phyloP scores from a whole-genome alignment of 2,113 vertebrate genomes.

The Tinamus guttatus region DNA sequence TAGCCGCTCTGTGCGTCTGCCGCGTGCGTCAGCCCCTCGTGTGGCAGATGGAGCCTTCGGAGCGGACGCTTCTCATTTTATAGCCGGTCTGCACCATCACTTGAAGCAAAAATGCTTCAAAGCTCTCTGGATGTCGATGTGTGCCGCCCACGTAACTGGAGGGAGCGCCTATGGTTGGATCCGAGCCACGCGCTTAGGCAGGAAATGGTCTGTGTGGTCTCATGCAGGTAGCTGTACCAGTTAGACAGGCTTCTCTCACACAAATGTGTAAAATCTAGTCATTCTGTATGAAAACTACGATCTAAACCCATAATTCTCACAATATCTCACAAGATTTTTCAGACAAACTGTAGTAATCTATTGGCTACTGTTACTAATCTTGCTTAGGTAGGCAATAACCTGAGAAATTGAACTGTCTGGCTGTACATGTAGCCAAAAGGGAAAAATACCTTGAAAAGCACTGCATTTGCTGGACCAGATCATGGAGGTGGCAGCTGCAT shows the following conservation, averaged over 20 bases:
- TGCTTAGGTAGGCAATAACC: neutral
- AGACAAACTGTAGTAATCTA: neutral
- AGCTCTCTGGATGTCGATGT: accelerated
- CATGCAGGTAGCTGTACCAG: neutral
- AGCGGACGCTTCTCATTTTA: neutral
- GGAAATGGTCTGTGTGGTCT: neutral
- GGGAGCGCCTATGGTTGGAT: neutral
- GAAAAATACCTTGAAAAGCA: neutral
- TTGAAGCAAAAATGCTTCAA: neutral
- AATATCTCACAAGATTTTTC: neutral
- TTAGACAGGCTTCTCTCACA: neutral
- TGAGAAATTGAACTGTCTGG: accelerated
- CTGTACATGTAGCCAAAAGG: neutral
- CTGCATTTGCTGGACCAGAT: accelerated
- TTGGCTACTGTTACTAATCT: neutral
- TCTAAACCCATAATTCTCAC: neutral
- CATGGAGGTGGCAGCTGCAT: accelerated
- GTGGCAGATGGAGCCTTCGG: accelerated
- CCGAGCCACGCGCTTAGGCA: neutral
- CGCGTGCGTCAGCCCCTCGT: accelerated
- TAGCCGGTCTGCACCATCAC: neutral
- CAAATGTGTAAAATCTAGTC: neutral
- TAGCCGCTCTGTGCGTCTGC: accelerated
- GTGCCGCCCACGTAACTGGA: accelerated
- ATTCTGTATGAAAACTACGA: constrained; percentile 9